A percentile compares a stretch with the other conserved stretches of the same genome.
These are phyloP conservation scores for Agelaius tricolor DNA, from an alignment of 2,113 vertebrate species.

Conservation along the genomic window DNA sequence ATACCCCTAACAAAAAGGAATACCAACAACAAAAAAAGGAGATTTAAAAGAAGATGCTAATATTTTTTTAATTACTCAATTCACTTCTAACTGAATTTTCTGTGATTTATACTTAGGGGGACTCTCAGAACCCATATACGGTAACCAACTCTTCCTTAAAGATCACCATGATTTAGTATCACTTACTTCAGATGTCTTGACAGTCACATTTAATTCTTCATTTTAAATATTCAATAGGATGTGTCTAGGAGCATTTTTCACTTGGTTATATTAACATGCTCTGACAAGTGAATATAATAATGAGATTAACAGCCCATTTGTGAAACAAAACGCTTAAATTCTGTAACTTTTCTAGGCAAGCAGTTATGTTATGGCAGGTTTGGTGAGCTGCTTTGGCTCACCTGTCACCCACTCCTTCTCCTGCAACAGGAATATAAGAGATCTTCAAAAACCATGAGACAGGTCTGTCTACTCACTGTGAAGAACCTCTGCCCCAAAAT, in stretches of 20 bases:
- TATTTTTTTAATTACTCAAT: neutral
- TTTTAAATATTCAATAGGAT: neutral
- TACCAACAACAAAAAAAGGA: neutral
- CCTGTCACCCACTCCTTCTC: neutral
- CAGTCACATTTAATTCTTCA: neutral
- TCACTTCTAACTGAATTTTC: neutral
- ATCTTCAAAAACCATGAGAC: neutral
- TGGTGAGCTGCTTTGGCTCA: neutral
- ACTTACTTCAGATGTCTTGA: neutral
- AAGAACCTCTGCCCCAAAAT: neutral
- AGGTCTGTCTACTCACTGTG: neutral
- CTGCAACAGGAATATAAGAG: neutral
- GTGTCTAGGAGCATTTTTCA: neutral
- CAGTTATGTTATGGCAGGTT: neutral
- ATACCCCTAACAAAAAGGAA: neutral
- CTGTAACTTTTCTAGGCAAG: neutral
- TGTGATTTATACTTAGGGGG: neutral
- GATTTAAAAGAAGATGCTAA: neutral
- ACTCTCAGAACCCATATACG: neutral
- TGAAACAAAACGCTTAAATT: neutral
- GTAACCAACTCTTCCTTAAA: neutral
- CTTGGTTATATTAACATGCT: neutral
- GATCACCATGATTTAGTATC: neutral
- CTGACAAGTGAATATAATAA: neutral
- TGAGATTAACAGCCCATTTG: neutral